Base-by-base conservation (phyloP, 2,113 vertebrate species). In the Oncorhynchus keta region DNA sequence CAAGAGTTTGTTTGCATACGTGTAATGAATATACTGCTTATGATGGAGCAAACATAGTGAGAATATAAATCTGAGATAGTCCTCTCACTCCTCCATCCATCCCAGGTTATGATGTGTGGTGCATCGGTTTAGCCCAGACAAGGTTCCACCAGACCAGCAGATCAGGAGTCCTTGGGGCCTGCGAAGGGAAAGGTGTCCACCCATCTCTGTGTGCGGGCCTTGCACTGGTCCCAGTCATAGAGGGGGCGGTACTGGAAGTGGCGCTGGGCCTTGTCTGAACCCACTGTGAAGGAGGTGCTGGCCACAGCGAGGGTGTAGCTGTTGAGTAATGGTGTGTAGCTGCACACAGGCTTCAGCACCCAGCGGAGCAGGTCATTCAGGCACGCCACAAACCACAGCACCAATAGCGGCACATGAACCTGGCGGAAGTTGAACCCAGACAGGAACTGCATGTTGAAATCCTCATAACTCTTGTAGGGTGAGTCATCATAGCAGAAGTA, bases 401-500 rank as follows among this genome's bases (percentile, higher is more conserved):
- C 1, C 61, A 88, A 73, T 5, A 70, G 51, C 0, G 96, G 95
- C 24, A 97, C 8, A 0, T 86, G 92, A 2, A 95, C 11, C 20
- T 88, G 76, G 1, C 90, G 88, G 80, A 97, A 93, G 73, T 94
- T 94, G 2, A 94, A 96, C 1, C 75, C 72, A 0, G 92, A 90
- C 70, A 97, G 86, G 80, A 97, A 91, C 75, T 90, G 86, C 92
- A 96, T 92, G 92, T 97, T 97, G 92, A 97, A 97, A 4, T 95
- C 93, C 75, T 95, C 94, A 0, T 96, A 97, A 91, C 92, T 96
- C 89, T 93, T 93, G 82, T 96, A 96, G 5, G 96, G 96, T 0
- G 96, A 97, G 24, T 93, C 78, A 1, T 97, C 96, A 0, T 97
- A 97, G 91, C 96, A 97, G 92, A 92, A 97, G 84, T 95, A 97